A percentile compares a stretch with the other conserved stretches of the same genome.
phyloP scores from a whole-genome alignment of 2,888 invertebrate genomes.

The Aradus depressus region DNA sequence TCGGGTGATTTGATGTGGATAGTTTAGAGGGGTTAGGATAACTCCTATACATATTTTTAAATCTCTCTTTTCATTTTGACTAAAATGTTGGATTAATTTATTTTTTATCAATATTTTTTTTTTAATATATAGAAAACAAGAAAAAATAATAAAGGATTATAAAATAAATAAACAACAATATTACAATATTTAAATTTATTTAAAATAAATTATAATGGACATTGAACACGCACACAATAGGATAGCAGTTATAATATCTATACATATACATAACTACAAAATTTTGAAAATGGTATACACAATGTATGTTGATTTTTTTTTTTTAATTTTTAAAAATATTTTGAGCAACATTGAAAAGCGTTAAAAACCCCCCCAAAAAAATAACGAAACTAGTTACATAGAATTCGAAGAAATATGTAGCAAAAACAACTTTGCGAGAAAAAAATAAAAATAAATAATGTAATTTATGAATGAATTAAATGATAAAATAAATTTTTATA shows the following conservation, averaged over 20 bases:
- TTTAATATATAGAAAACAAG: not conserved
- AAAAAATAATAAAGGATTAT: not conserved
- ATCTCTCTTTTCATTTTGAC: not conserved
- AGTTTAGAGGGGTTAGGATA: not conserved
- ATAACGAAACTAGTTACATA: no score
- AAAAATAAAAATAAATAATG: no score
- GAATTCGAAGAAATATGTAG: no score
- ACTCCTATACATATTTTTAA: not conserved
- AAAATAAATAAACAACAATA: slow-evolving; percentile 4
- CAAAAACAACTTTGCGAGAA: no score
- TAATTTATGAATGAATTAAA: no score
- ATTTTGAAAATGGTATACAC: slow-evolving; percentile 25
- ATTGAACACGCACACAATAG: slow-evolving; percentile 28
- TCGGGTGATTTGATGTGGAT: no score
- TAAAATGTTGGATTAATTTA: not conserved
- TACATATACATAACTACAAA: slow-evolving; percentile 15
- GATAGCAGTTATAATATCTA: slow-evolving; percentile 23
- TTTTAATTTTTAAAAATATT: slow-evolving; percentile 18
- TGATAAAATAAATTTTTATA: no score
- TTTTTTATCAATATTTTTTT: not conserved
- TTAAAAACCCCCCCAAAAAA: no score
- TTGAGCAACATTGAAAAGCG: slow-evolving; percentile 29
- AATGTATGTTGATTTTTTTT: slow-evolving; percentile 14
- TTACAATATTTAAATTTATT: slow-evolving; percentile 30
- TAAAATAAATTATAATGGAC: slow-evolving; percentile 31